These are phyloP conservation scores for Falco naumanni DNA, from an alignment of 2,797 vertebrate species.

Conservation along the genomic window DNA sequence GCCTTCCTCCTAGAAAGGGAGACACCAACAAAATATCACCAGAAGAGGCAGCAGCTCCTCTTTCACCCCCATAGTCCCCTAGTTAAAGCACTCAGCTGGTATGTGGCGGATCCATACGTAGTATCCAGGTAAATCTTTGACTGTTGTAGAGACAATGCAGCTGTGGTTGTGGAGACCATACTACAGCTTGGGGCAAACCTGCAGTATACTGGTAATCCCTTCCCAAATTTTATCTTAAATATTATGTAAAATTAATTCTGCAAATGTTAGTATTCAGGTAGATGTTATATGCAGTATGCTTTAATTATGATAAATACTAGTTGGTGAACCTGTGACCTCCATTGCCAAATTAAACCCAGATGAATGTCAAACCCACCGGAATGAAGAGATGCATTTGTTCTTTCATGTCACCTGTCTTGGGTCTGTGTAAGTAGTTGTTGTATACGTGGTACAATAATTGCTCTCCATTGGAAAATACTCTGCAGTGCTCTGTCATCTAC, in stretches of 20 bases:
- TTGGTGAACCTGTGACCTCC: not conserved
- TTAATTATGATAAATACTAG: not conserved
- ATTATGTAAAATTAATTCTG: not conserved
- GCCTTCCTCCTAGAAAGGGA: not conserved
- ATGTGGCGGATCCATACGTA: not conserved
- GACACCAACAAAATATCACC: not conserved
- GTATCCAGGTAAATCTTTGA: not conserved
- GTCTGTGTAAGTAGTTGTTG: not conserved
- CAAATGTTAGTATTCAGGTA: not conserved
- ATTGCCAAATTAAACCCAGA: not conserved
- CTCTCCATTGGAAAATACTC: not conserved
- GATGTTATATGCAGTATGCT: not conserved
- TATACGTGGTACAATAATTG: not conserved
- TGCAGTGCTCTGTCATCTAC: not conserved
- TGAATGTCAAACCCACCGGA: not conserved
- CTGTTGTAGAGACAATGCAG: not conserved
- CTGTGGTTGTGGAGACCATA: not conserved
- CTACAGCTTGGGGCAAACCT: not conserved
- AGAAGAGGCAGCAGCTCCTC: not conserved
- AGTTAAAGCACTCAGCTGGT: not conserved
- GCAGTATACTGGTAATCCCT: not conserved
- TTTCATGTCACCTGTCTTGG: fast-evolving
- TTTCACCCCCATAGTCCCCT: not conserved
- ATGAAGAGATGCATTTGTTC: not conserved
- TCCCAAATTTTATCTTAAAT: not conserved